Evolutionary conservation across 2,797 vertebrate species (phyloP).

Genomic region (Sibirionetta formosa): DNA sequence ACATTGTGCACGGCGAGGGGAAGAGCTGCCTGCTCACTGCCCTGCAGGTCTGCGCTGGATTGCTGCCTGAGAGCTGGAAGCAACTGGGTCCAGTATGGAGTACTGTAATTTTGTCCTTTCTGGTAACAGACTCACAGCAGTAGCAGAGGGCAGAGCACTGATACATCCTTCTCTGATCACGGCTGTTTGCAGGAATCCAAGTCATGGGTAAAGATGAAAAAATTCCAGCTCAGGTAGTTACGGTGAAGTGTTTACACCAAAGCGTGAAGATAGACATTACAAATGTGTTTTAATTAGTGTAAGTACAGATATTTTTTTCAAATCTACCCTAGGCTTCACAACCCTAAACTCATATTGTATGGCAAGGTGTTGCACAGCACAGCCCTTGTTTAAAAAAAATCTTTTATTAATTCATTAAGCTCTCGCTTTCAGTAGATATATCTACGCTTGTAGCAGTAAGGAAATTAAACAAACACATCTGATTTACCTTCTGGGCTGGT

Average conservation of each 20-base stretch:
- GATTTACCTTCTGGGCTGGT: not conserved
- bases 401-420: not conserved
- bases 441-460: not conserved
- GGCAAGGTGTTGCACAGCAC: not conserved
- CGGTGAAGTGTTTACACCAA: not conserved
- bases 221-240: not conserved
- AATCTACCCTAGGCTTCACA: not conserved
- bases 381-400: not conserved
- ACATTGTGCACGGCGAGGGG: not conserved
- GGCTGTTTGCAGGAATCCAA: not conserved
- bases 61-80: not conserved
- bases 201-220: not conserved
- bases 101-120: not conserved
- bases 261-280: not conserved
- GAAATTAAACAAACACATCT: not conserved
- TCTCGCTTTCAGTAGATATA: not conserved
- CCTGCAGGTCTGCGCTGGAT: not conserved
- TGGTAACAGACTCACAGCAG: not conserved
- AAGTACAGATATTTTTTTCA: not conserved
- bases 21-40: not conserved
- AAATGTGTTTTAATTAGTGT: not conserved
- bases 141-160: not conserved
- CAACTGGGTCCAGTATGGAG: not conserved
- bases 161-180: not conserved
- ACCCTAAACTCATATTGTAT: not conserved